These are phyloP conservation scores for Himantopus leucocephalus DNA, from an alignment of 2,113 vertebrate genomes.

Conservation along the genomic window DNA sequence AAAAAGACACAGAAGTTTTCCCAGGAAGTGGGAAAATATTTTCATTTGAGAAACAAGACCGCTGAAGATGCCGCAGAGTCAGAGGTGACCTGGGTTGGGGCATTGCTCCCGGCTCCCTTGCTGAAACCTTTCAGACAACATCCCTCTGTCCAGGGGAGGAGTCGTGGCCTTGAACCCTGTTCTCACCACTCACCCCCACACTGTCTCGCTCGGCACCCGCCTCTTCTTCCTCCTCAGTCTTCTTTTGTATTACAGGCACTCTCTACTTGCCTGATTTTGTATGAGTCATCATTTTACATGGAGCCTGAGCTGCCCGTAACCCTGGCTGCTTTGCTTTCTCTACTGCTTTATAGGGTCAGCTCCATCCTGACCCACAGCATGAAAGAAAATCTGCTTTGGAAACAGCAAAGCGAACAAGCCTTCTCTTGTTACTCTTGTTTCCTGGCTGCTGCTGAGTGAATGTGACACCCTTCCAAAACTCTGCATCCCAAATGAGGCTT, in stretches of 20 bases:
- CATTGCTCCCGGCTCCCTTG: neutral
- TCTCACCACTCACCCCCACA: neutral
- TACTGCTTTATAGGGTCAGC: neutral
- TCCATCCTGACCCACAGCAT: neutral
- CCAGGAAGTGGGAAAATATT: neutral
- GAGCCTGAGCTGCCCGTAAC: neutral
- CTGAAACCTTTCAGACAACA: neutral
- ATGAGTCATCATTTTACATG: neutral
- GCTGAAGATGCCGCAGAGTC: neutral
- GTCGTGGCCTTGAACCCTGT: neutral
- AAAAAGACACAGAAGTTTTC: neutral
- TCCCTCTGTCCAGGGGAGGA: neutral
- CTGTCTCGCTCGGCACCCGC: neutral
- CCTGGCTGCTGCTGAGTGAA: neutral
- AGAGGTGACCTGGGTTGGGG: accelerated
- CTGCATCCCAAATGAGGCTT: neutral
- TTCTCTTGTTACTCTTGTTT: neutral
- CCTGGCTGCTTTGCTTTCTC: neutral
- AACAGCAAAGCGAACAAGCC: neutral
- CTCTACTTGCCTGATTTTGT: neutral
- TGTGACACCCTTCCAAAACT: neutral
- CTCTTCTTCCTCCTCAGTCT: neutral
- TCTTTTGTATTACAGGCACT: neutral
- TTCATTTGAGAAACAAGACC: neutral
- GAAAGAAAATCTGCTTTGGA: constrained; percentile 14